Evolutionary conservation across 2,888 invertebrate species (phyloP), one percentile per base, ranked within the genome.

Genomic region (Brachylomia viminalis): DNA sequence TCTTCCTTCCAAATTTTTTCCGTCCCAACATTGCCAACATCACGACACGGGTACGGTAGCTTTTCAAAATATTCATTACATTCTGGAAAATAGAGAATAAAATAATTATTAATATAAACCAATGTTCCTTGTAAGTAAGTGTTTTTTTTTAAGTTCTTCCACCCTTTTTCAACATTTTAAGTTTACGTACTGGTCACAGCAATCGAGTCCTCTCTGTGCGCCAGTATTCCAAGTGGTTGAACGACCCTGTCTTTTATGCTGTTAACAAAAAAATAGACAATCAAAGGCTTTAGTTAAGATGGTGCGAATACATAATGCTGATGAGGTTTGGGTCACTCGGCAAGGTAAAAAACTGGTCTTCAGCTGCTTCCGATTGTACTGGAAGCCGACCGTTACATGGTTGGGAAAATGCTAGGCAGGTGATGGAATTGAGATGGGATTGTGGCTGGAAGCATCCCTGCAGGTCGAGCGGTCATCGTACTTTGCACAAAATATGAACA

Each of bases 31-130:
- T 59, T 54, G 10, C 70, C 75, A 17, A 0, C 0, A 13, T 74
- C 74, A 1, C 76, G 79, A 38, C 84, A 78, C 0, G 27, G 33
- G 17, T 85, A 84, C 8, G 85, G 86, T n/a, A 84, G 66, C 49
- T 49, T 75, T 49, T 49, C 33, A 13, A 82, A 84, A 49, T 85
- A 74, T 17, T 84, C 86, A 5, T 59, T 33, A 20, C 86, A 84
- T 74, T 84, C 84, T 84, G 52, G 17, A 71, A 73, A 58, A 20
- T 15, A 47, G 13, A 38, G 6, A 33, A 30, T 66, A 0, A 61
- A 47, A 47, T 8, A 47, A 47, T 65, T 10, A 38, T 38, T 38
- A 38, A 38, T 38, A 7, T 6, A 45, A 45, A 20, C n/a, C 7
- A 20, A 47, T 47, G 13, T 49, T 65, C 20, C 11, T 49, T 49